Percentiles rank a stretch among this genome's conserved stretches.
Evolutionary conservation across 2,888 invertebrate species (phyloP).

Genomic region (Chironomus riparius): DNA sequence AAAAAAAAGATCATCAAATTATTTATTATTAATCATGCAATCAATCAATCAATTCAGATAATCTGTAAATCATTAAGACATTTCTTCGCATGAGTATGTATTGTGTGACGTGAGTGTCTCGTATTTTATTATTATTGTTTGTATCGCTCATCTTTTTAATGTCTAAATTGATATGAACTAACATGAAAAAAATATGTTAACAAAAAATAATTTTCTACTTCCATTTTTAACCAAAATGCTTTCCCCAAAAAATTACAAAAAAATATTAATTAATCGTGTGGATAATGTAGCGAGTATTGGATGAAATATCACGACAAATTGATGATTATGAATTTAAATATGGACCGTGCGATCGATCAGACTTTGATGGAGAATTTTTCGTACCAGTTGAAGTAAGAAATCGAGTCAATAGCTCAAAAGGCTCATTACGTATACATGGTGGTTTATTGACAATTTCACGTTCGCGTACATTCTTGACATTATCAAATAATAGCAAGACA

Average conservation of each 20-base stretch:
- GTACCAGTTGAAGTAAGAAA: constrained; percentile 38
- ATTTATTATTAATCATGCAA: too few species aligned
- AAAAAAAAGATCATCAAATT: too few species aligned
- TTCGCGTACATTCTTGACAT: constrained; percentile 48
- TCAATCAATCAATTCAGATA: too few species aligned
- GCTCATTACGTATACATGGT: constrained; percentile 35
- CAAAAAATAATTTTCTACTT: neutral
- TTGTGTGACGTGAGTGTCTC: too few species aligned
- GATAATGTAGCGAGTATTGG: constrained; percentile 5
- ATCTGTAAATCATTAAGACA: too few species aligned
- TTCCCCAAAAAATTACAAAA: neutral
- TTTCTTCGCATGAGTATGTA: too few species aligned
- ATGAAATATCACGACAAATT: constrained; percentile 32
- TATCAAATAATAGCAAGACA: constrained; percentile 33
- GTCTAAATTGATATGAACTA: neutral
- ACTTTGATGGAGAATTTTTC: constrained; percentile 37
- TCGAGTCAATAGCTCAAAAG: constrained; percentile 9
- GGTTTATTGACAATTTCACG: constrained; percentile 48
- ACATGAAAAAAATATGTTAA: neutral
- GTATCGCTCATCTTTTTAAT: too few species aligned
- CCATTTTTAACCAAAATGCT: neutral
- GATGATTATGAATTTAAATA: constrained; percentile 34
- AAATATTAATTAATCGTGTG: neutral
- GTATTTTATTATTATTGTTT: too few species aligned
- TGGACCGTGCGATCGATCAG: constrained; percentile 35